phyloP scores from a whole-genome alignment of 2,888 invertebrate species.

The Crepidodera aurea region DNA sequence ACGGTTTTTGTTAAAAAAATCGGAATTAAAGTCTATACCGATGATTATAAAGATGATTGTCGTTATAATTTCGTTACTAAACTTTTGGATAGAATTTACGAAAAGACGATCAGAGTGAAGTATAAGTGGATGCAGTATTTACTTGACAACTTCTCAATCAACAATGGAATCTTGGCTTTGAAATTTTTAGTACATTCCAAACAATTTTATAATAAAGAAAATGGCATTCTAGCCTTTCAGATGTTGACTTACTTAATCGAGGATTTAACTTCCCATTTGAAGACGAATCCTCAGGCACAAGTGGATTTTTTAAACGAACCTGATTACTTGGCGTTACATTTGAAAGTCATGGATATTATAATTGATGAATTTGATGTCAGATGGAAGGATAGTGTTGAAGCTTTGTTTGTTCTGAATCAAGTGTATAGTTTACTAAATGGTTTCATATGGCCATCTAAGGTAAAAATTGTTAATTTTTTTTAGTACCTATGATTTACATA shows the following conservation, averaged over 20 bases:
- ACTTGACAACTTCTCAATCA: conserved; percentile 59
- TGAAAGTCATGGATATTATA: conserved; percentile 71
- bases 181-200: conserved; percentile 68
- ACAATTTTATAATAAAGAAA: conserved; percentile 67
- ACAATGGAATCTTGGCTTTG: conserved; percentile 65
- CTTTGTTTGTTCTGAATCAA: conserved; percentile 69
- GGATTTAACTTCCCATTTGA: conserved; percentile 61
- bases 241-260: conserved; percentile 69
- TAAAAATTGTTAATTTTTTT: conserved; percentile 50
- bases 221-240: conserved; percentile 71
- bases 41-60: conserved; percentile 60
- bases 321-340: conserved; percentile 66
- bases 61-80: conserved; percentile 70
- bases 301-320: conserved; percentile 50
- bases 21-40: conserved; percentile 34
- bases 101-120: conserved; percentile 66
- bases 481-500: no score
- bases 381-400: conserved; percentile 82
- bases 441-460: conserved; percentile 64
- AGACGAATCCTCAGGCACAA: conserved; percentile 43
- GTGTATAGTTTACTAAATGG: conserved; percentile 66
- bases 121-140: conserved; percentile 56
- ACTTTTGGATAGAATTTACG: conserved; percentile 69
- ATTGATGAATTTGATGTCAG: conserved; percentile 76
- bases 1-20: conserved; percentile 31